Conservation (phyloP, 2,113 vertebrate species). For the Entelurus aequoreus region DNA sequence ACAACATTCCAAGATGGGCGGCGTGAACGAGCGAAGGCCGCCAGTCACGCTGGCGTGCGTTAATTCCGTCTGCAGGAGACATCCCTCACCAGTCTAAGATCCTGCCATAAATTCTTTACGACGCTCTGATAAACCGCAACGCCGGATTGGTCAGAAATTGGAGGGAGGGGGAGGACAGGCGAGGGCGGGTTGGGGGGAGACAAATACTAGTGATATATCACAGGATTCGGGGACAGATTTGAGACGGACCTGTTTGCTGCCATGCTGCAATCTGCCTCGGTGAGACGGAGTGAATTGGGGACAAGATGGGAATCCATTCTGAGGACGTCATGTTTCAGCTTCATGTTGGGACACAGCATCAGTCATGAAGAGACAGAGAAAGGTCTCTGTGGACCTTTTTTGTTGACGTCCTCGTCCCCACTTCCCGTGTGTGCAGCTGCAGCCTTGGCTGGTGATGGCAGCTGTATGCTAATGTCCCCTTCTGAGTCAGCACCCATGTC, state of each 20-base stretch:
- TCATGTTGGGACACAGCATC: constrained; percentile 14
- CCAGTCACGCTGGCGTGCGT: constrained; percentile 39
- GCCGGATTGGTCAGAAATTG: constrained; percentile 47
- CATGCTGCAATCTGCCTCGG: constrained; percentile 64
- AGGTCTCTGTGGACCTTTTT: constrained; percentile 19
- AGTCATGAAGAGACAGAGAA: constrained; percentile 11
- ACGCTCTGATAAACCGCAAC: constrained; percentile 37
- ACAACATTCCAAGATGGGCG: constrained; percentile 33
- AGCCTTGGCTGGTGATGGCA: constrained; percentile 51
- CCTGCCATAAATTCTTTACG: constrained; percentile 68
- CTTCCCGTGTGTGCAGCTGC: constrained; percentile 36
- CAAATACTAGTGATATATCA: constrained; percentile 62
- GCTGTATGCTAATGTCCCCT: constrained; percentile 67
- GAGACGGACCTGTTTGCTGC: constrained; percentile 59
- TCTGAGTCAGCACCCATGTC: constrained; percentile 62
- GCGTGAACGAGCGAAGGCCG: constrained; percentile 28
- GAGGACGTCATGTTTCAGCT: constrained; percentile 3
- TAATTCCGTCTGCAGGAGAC: constrained; percentile 49
- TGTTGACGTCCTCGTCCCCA: not conserved
- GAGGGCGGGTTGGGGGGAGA: constrained; percentile 15
- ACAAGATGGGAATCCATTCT: constrained; percentile 39
- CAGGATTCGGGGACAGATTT: constrained; percentile 57
- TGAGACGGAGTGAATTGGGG: constrained; percentile 33
- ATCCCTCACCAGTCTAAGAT: constrained; percentile 47
- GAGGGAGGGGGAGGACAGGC: constrained; percentile 17